These are phyloP conservation scores for Hyperoodon ampullatus DNA, from an alignment of 2,113 vertebrate species.

Conservation along the genomic window DNA sequence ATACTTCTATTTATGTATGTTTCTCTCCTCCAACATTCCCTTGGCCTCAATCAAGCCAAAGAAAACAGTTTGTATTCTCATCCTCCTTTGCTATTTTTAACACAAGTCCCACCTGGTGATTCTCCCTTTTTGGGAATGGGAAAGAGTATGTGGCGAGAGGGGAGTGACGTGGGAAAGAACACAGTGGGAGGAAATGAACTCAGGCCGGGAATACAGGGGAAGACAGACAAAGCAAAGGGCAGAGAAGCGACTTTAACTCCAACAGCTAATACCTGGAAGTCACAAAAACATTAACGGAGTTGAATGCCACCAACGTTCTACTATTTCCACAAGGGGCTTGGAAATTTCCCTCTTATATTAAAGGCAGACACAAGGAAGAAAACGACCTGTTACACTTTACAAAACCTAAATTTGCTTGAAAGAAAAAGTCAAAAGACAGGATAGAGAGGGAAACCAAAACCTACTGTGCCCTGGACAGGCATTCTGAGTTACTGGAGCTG, in stretches of 20 bases:
- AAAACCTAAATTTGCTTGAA: conserved; percentile 5
- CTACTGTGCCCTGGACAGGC: not conserved
- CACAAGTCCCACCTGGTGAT: not conserved
- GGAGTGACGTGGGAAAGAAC: not conserved
- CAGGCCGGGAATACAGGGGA: not conserved
- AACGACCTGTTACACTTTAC: not conserved
- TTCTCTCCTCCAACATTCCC: not conserved
- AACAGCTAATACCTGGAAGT: not conserved
- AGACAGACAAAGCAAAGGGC: not conserved
- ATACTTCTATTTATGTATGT: not conserved
- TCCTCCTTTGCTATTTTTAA: not conserved
- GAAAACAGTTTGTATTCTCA: not conserved
- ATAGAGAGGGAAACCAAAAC: not conserved
- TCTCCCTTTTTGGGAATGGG: not conserved
- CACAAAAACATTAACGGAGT: not conserved
- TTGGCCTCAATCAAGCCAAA: not conserved
- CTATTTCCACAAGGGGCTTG: not conserved
- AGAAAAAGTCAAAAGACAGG: not conserved
- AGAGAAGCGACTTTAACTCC: not conserved
- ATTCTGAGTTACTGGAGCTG: not conserved
- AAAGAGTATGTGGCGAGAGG: not conserved
- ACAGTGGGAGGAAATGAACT: not conserved
- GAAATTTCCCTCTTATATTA: not conserved
- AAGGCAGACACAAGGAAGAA: not conserved
- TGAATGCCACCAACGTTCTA: not conserved